phyloP scores from a whole-genome alignment of 2,113 vertebrate genomes.

The Ctenomys sociabilis region DNA sequence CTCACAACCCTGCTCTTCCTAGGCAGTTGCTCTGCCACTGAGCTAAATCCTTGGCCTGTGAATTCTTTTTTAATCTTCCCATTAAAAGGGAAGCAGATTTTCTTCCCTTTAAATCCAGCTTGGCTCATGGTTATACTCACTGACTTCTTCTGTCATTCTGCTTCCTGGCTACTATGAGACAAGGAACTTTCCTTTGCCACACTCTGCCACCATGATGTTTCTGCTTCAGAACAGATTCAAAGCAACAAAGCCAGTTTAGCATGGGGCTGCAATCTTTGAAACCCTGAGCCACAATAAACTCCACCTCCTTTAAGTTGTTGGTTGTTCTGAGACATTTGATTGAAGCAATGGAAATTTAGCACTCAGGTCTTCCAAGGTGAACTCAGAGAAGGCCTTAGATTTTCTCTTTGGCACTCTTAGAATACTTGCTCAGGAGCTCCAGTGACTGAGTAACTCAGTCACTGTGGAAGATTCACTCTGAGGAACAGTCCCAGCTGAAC shows the following conservation, averaged over 20 bases:
- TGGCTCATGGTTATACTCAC: not conserved
- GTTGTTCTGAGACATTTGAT: not conserved
- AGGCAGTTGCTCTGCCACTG: too few relatives aligned
- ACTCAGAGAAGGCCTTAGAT: not conserved
- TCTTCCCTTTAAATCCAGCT: not conserved
- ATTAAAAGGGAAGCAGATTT: not conserved
- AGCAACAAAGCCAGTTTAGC: not conserved
- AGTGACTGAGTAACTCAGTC: not conserved
- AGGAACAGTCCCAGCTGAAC: not conserved
- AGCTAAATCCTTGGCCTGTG: not conserved
- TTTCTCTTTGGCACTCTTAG: not conserved
- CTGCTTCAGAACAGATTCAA: not conserved
- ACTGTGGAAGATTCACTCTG: not conserved
- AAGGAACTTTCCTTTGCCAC: not conserved
- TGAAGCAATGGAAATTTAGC: not conserved
- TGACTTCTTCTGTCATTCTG: not conserved
- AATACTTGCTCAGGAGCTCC: not conserved
- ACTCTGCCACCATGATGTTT: not conserved
- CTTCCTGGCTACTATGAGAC: not conserved
- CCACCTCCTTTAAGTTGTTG: not conserved
- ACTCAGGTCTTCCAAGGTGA: not conserved
- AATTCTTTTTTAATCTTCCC: constrained; percentile 38
- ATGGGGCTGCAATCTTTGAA: not conserved
- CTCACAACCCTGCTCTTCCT: too few relatives aligned
- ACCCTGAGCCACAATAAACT: not conserved